Conservation (phyloP, 2,113 vertebrate species). For the Scomber scombrus region DNA sequence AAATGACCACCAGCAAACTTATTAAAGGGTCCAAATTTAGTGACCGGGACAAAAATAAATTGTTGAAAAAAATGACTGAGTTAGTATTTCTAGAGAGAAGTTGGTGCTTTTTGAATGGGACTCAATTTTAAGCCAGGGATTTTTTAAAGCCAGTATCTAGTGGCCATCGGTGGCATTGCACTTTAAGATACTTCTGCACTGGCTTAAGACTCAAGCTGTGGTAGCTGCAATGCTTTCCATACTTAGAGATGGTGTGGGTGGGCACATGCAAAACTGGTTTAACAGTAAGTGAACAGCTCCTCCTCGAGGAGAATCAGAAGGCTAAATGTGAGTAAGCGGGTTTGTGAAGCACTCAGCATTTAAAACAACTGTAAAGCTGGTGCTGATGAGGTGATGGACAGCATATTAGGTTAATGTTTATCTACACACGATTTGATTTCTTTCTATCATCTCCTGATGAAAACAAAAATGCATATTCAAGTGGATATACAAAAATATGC, state of each 20-base stretch:
- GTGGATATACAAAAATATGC: slow-evolving; percentile 35
- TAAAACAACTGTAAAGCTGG: not conserved
- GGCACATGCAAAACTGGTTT: not conserved
- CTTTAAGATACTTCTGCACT: too few relatives aligned
- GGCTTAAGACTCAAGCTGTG: too few relatives aligned
- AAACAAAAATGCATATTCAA: slow-evolving; percentile 22
- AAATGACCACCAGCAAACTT: too few relatives aligned
- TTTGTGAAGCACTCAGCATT: not conserved
- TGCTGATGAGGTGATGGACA: too few relatives aligned
- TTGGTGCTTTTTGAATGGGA: too few relatives aligned
- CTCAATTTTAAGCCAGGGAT: too few relatives aligned
- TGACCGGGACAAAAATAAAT: too few relatives aligned
- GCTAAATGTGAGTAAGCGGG: not conserved
- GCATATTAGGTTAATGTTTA: not conserved
- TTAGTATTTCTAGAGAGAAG: too few relatives aligned
- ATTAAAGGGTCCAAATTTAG: too few relatives aligned
- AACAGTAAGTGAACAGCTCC: not conserved
- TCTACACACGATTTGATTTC: not conserved
- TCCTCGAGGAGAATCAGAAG: not conserved
- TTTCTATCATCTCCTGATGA: not conserved
- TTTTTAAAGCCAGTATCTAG: too few relatives aligned
- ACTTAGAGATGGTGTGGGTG: not conserved
- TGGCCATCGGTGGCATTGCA: too few relatives aligned
- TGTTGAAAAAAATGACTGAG: too few relatives aligned
- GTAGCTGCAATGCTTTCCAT: not conserved